phyloP scores from a whole-genome alignment of 92 coral and sea anemone species.

The Bergia puertoricense region DNA sequence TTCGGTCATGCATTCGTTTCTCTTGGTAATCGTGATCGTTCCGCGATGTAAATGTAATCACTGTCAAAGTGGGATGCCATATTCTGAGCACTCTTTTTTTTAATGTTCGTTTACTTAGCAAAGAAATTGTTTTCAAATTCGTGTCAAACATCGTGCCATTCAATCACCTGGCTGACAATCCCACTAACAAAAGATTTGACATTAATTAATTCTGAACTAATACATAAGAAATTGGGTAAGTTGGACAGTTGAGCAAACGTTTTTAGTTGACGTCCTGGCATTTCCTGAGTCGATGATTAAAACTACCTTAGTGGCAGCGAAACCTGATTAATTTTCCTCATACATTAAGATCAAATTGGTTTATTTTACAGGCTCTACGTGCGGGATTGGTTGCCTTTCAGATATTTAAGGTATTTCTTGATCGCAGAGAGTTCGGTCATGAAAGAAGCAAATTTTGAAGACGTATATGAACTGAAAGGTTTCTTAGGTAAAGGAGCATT shows the following conservation, averaged over 20 bases:
- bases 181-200: slow-evolving; percentile 46
- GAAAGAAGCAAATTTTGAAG: slow-evolving; percentile 64
- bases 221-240: slow-evolving; percentile 28
- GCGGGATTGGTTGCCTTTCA: neutral
- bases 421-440: neutral
- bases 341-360: neutral
- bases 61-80: neutral
- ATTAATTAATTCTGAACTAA: slow-evolving; percentile 46
- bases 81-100: slow-evolving; percentile 9
- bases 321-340: neutral
- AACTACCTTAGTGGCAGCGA: neutral
- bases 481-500: slow-evolving; percentile 86
- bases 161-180: slow-evolving; percentile 16
- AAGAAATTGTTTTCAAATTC: slow-evolving; percentile 41
- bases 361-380: neutral
- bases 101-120: slow-evolving; percentile 50
- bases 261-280: neutral
- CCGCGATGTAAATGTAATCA: neutral
- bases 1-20: neutral
- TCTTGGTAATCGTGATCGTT: neutral
- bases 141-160: slow-evolving; percentile 33
- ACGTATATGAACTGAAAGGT: slow-evolving; percentile 76
- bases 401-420: neutral
- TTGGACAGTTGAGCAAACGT: slow-evolving; percentile 18
- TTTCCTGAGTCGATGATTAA: slow-evolving; percentile 25